Evolutionary conservation across 2,888 invertebrate species (phyloP), one percentile per base, ranked within the genome.

Genomic region (Chloroclysta siterata): DNA sequence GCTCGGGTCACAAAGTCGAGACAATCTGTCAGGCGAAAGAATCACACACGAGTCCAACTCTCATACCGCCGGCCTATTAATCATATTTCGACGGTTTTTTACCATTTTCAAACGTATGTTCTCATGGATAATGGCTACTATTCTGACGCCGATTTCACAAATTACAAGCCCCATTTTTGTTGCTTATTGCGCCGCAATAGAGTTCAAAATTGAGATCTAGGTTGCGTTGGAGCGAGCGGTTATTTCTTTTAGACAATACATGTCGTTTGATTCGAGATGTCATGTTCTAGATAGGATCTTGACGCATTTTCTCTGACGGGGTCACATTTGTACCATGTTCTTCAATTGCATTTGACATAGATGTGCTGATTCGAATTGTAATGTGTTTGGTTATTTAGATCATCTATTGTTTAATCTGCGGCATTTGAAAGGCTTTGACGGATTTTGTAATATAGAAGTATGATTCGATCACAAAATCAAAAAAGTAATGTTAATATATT

Each of bases 11-110:
- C 84, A 87, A 86, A 89, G 88, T 80, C 86, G 91, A 90, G 92
- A 92, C 93, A 92, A 93, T 93, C 92, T 92, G 93, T 93, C 93
- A 93, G 88, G 89, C 84, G 84, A 87, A 87, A 88, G 90, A 90
- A 92, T 92, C 92, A 91, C 91, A 91, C 90, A 91, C 86, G 88
- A 88, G 82, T 80, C 75, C 80, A 78, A 77, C 77, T 81, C 88
- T 81, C 81, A 78, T 80, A 79, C 83, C 86, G 85, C 84, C 81
- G 85, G 78, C 89, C 90, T 91, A 93, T 93, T 90, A 91, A 93
- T 93, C 92, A 91, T 91, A 88, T 90, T 90, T 89, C 86, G 85
- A 84, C 77, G 51, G 78, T 88, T 90, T 91, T 91, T 90, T 87
- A 87, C 85, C 76, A 87, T 87, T 89, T 87, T 86, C 85, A 84